Evolutionary conservation across 2,797 vertebrate genomes (phyloP), one percentile per base, ranked within the genome.

Genomic region (Tiaroga cobitis): DNA sequence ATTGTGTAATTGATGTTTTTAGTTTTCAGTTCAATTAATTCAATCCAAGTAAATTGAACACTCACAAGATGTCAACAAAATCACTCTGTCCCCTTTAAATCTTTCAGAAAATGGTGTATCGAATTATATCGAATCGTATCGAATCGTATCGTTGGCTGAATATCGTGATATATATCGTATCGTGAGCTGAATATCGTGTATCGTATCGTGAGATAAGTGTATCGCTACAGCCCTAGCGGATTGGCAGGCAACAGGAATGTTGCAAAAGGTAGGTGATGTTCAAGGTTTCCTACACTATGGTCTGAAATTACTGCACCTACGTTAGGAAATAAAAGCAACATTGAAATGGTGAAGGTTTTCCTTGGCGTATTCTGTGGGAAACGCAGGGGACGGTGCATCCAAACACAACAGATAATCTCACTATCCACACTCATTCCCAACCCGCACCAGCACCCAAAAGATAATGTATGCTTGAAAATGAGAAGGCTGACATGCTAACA

Each of bases 371-470:
- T 70, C 37, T 84, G 83, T 70, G 75, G 37, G 37, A 84, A 63
- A 72, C 67, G 5, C 83, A 84, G 51, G 65, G 75, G 75, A 84
- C 3, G 8, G 19, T 24, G 21, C 26, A 68, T 70, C 49, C 74
- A 39, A 85, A 79, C 76, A 80, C 83, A 80, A 85, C 83, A 84
- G 75, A 79, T 72, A 67, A 84, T 70, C 75, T 72, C 67, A 63
- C 75, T 0, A n/a, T 37, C 67, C 39, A 84, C 26, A 13, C 26
- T 61, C 26, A 26, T 34, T 84, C 83, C 75, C 29, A 19, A 37
- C 39, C 32, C 16, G 41, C 75, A 61, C 65, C 39, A 15, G 56
- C 56, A 74, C 69, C 84, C 76, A 51, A 74, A 80, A 74, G 68
- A 65, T 79, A 79, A 56, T 5, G 26, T 21, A 69, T n/a, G 65